These are phyloP conservation scores for Petroica traversi DNA, from an alignment of 2,113 vertebrate species.

Conservation along the genomic window DNA sequence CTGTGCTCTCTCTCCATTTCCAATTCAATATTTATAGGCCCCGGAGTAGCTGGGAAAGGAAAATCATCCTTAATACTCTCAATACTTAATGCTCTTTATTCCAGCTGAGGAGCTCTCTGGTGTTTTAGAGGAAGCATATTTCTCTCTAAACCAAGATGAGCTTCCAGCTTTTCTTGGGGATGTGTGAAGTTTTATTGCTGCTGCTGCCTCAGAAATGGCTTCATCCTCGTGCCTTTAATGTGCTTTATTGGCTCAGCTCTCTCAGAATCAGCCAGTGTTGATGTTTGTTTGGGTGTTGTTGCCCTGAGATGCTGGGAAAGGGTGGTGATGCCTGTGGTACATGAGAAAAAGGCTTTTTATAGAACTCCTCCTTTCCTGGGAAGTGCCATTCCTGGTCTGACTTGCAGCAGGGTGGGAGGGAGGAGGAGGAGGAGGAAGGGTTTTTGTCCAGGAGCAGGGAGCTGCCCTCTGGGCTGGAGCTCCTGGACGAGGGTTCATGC, in stretches of 20 bases:
- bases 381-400: background rate
- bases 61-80: background rate
- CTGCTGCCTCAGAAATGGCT: background rate
- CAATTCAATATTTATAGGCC: background rate
- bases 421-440: background rate
- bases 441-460: background rate
- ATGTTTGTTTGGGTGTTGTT: background rate
- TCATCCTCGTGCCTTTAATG: background rate
- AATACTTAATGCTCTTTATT: background rate
- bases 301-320: background rate
- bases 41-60: background rate
- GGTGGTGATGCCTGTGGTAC: background rate
- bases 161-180: background rate
- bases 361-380: background rate
- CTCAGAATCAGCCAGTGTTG: background rate
- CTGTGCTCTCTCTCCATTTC: accelerated
- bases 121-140: background rate
- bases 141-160: background rate
- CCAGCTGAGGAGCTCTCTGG: background rate
- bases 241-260: background rate
- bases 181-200: background rate
- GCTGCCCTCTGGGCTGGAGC: background rate
- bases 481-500: background rate
- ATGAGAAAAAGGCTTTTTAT: background rate
- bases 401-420: background rate